Evolutionary conservation across 2,888 invertebrate genomes (phyloP).

Genomic region (Microplitis deprimator): DNA sequence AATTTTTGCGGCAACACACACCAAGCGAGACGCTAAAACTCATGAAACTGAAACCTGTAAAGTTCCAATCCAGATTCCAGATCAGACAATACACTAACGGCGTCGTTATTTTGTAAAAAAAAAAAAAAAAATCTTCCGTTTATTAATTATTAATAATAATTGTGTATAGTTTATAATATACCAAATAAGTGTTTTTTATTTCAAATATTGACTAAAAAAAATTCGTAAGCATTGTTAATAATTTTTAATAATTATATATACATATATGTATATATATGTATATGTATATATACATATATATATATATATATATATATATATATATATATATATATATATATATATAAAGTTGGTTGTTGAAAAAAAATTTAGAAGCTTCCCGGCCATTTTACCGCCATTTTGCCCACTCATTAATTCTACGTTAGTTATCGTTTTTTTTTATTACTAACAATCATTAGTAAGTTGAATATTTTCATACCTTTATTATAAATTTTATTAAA

Average conservation of each 20-base stretch:
- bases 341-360: too few relatives aligned
- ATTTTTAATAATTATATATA: background rate
- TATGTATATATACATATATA: too few relatives aligned
- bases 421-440: constrained; percentile 24
- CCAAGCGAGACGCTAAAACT: constrained; percentile 43
- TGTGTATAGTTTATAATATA: background rate
- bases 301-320: too few relatives aligned
- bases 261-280: background rate
- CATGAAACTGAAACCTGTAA: constrained; percentile 13
- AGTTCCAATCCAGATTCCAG: background rate
- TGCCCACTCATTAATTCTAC: constrained; percentile 47
- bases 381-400: constrained; percentile 58
- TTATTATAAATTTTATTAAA: background rate
- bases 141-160: background rate
- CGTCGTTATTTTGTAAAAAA: background rate
- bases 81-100: constrained; percentile 7
- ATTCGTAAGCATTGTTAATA: constrained; percentile 3
- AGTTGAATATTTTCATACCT: background rate
- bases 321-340: too few relatives aligned
- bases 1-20: constrained; percentile 51
- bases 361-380: constrained; percentile 42
- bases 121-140: background rate
- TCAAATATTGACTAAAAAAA: constrained; percentile 11
- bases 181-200: background rate
- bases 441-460: background rate